phyloP scores from a whole-genome alignment of 2,888 invertebrate species.

The Nomada ruficornis region DNA sequence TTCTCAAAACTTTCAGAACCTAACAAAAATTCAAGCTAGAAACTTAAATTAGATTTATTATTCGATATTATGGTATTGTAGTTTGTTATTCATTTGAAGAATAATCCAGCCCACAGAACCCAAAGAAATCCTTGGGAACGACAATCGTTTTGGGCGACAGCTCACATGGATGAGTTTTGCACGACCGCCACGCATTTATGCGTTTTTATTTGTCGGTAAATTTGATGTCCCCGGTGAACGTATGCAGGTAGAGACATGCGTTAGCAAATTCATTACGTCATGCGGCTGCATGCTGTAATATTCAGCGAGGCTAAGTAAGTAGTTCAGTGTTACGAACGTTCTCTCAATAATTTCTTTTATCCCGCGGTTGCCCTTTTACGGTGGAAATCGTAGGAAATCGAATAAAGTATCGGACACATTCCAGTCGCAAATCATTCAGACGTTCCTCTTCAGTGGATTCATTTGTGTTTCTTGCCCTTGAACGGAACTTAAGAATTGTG shows the following conservation, averaged over 20 bases:
- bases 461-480: conserved; percentile 71
- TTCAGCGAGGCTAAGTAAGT: conserved; percentile 24
- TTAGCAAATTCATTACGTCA: conserved; percentile 48
- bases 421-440: background rate
- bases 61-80: background rate
- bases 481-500: conserved; percentile 71
- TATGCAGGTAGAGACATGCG: conserved; percentile 9
- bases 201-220: background rate
- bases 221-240: conserved; percentile 1
- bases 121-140: background rate
- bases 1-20: too few species aligned
- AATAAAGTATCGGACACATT: conserved; percentile 9
- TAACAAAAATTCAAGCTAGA: background rate
- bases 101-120: background rate
- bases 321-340: conserved; percentile 53
- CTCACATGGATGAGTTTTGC: conserved; percentile 10
- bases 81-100: background rate
- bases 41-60: background rate
- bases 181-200: background rate
- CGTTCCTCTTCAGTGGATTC: conserved; percentile 59
- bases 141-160: background rate
- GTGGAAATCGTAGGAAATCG: conserved; percentile 34
- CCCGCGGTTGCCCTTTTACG: conserved; percentile 50
- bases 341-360: conserved; percentile 40
- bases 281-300: conserved; percentile 17